A percentile compares a stretch with the other conserved stretches of the same genome.
Evolutionary conservation across 2,888 invertebrate genomes (phyloP).

Genomic region (Tinea pellionella): DNA sequence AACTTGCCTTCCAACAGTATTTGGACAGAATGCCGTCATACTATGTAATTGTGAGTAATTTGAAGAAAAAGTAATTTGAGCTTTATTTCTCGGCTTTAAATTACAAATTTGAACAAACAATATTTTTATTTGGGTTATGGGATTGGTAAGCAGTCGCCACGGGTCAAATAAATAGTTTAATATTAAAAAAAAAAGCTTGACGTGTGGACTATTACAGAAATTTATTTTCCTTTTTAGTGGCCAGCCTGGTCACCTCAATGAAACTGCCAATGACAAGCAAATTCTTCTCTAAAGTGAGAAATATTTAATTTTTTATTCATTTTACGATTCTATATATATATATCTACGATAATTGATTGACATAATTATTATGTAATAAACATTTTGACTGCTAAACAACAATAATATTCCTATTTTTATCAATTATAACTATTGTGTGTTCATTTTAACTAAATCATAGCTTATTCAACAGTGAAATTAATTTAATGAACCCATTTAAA

Average conservation of each 20-base stretch:
- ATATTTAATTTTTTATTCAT: neutral
- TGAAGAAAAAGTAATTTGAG: neutral
- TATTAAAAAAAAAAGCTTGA: neutral
- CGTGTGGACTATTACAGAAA: neutral
- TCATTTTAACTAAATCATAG: too few species aligned
- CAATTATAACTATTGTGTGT: too few species aligned
- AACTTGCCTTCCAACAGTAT: conserved; percentile 92
- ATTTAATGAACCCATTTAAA: too few species aligned
- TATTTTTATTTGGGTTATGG: too few species aligned
- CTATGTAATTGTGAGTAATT: conserved; percentile 79
- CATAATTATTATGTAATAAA: too few species aligned
- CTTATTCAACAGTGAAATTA: too few species aligned
- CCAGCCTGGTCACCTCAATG: conserved; percentile 4
- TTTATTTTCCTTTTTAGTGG: neutral
- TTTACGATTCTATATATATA: too few species aligned
- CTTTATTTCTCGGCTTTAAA: neutral
- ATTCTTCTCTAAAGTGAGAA: neutral
- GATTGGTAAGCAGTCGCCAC: too few species aligned
- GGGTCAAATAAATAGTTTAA: neutral
- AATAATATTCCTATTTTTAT: too few species aligned
- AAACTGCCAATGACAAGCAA: neutral
- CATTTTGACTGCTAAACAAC: too few species aligned
- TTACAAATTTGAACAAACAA: neutral
- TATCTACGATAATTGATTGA: too few species aligned
- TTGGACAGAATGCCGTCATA: conserved; percentile 97